These are phyloP conservation scores for Reinhardtius hippoglossoides DNA, from an alignment of 2,113 vertebrate genomes.

Conservation along the genomic window DNA sequence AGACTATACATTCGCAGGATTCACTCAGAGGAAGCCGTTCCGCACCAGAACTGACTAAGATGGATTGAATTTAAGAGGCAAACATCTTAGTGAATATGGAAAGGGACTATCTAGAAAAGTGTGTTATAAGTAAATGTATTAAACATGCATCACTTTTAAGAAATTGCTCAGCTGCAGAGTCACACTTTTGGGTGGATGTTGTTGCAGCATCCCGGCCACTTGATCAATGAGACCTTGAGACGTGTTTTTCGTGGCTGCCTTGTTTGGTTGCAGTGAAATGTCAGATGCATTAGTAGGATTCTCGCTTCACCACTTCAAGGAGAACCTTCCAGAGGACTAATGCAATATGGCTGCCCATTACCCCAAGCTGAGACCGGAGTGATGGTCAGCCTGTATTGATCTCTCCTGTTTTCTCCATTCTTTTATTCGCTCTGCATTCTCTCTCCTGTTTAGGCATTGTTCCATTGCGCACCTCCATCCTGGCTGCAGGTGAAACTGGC, in stretches of 20 bases:
- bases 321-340: slow-evolving; percentile 74
- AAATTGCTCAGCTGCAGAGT: background rate
- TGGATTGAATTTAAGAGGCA: slow-evolving; percentile 17
- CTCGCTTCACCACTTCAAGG: slow-evolving; percentile 79
- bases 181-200: slow-evolving; percentile 9
- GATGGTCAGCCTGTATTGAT: slow-evolving; percentile 77
- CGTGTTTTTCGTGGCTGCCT: slow-evolving; percentile 46
- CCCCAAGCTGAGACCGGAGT: slow-evolving; percentile 66
- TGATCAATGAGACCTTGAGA: slow-evolving; percentile 55
- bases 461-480: slow-evolving; percentile 54
- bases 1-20: slow-evolving; percentile 50
- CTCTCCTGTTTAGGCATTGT: slow-evolving; percentile 51
- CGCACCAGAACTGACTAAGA: slow-evolving; percentile 26
- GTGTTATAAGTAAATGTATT: background rate
- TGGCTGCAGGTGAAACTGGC: slow-evolving; percentile 70
- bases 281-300: slow-evolving; percentile 79
- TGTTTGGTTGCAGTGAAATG: slow-evolving; percentile 69
- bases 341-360: slow-evolving; percentile 80
- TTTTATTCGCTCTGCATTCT: slow-evolving; percentile 20
- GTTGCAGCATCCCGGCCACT: slow-evolving; percentile 23
- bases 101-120: background rate
- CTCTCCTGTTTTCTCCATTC: slow-evolving; percentile 24
- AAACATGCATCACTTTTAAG: background rate
- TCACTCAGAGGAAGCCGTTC: slow-evolving; percentile 43
- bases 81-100: slow-evolving; percentile 16